Evolutionary conservation across 2,113 vertebrate genomes (phyloP).

Genomic region (Antigone vipio): DNA sequence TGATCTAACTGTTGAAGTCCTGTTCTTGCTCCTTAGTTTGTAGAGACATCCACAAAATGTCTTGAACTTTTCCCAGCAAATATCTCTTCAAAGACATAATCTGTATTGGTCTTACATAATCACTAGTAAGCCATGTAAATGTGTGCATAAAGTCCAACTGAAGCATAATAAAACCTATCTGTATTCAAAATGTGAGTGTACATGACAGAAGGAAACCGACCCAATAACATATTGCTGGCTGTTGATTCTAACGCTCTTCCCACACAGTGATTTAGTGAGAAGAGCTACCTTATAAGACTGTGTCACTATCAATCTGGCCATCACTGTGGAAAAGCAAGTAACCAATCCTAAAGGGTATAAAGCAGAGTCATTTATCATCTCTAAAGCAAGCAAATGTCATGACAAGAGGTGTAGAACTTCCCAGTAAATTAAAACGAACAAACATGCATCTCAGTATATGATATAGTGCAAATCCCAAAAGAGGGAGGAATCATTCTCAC

Average conservation of each 20-base stretch:
- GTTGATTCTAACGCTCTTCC: conserved; percentile 30
- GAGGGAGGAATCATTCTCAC: background rate
- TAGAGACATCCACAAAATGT: background rate
- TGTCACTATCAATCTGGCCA: background rate
- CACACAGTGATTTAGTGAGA: background rate
- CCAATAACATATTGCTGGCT: conserved; percentile 1
- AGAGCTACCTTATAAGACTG: background rate
- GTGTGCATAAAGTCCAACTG: background rate
- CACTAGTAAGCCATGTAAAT: background rate
- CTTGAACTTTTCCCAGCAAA: background rate
- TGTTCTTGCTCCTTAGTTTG: background rate
- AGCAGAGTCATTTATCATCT: background rate
- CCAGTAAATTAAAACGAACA: background rate
- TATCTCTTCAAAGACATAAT: background rate
- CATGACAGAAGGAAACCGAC: background rate
- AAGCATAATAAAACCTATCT: background rate
- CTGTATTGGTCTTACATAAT: background rate
- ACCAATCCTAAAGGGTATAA: background rate
- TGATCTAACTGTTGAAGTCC: background rate
- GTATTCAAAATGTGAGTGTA: background rate
- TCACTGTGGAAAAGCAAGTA: background rate
- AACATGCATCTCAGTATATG: background rate
- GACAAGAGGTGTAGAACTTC: background rate
- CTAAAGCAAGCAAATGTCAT: background rate
- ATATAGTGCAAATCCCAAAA: background rate